These are phyloP conservation scores for Labeo catla DNA, from an alignment of 2,113 vertebrate genomes.

Conservation along the genomic window DNA sequence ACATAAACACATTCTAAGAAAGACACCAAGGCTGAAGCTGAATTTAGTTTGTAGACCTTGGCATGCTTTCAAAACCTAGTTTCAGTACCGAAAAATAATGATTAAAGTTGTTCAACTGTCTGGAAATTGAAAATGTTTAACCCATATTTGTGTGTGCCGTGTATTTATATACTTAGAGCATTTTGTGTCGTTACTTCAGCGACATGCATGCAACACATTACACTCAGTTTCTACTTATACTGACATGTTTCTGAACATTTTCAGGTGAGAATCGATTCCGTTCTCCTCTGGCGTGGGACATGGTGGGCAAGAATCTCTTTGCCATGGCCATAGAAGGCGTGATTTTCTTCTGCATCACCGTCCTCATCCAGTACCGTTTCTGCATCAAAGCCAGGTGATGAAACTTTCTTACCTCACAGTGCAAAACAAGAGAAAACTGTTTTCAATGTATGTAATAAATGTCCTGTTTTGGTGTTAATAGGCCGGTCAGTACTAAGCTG, in stretches of 20 bases:
- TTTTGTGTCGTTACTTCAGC: background rate
- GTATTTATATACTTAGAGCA: background rate
- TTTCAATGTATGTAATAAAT: background rate
- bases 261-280: constrained; percentile 94
- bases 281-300: constrained; percentile 94
- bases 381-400: constrained; percentile 91
- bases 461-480: constrained; percentile 57
- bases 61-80: background rate
- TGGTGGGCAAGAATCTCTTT: constrained; percentile 96
- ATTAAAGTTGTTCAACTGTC: too few species aligned
- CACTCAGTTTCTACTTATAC: background rate
- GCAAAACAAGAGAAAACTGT: background rate
- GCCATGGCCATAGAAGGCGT: constrained; percentile 96
- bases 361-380: constrained; percentile 97
- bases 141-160: background rate
- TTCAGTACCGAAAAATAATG: too few species aligned
- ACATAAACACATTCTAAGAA: background rate
- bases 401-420: background rate
- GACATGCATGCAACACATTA: background rate
- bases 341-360: constrained; percentile 92
- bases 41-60: background rate
- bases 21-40: background rate
- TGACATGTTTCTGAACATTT: constrained; percentile 28
- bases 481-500: constrained; percentile 84
- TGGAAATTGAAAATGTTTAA: too few species aligned